Evolutionary conservation across 2,888 invertebrate genomes (phyloP).

Genomic region (Tenthredo notha): DNA sequence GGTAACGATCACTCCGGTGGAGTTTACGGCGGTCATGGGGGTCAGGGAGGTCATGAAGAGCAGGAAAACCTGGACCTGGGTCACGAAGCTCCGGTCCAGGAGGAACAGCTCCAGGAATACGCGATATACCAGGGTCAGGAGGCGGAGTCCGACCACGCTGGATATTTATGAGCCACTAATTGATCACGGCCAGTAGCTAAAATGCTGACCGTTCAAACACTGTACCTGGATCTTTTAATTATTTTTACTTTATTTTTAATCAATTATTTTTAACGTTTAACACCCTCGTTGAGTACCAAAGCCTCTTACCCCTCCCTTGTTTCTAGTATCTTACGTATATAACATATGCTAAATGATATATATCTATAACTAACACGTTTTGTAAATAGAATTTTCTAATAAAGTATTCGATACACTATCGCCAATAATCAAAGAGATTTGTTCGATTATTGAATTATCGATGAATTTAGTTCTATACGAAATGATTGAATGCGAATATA

Average conservation of each 20-base stretch:
- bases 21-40: slow-evolving; percentile 57
- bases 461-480: background rate
- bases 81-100: slow-evolving; percentile 47
- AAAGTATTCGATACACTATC: slow-evolving; percentile 40
- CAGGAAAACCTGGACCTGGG: slow-evolving; percentile 37
- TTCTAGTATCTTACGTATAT: slow-evolving; percentile 1
- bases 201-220: slow-evolving; percentile 37
- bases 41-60: slow-evolving; percentile 46
- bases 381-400: slow-evolving; percentile 52
- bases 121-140: slow-evolving; percentile 48
- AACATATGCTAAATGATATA: background rate
- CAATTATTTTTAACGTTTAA: slow-evolving; percentile 24
- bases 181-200: slow-evolving; percentile 32
- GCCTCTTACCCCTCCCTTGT: background rate
- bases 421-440: slow-evolving; percentile 31
- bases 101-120: slow-evolving; percentile 57
- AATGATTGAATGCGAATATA: background rate
- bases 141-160: slow-evolving; percentile 57
- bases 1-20: slow-evolving; percentile 63
- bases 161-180: slow-evolving; percentile 57
- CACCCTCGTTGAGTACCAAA: slow-evolving; percentile 37
- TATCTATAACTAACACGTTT: slow-evolving; percentile 3
- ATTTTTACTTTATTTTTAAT: slow-evolving; percentile 37
- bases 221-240: slow-evolving; percentile 49
- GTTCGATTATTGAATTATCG: background rate